These are phyloP conservation scores for Merodon equestris DNA, from an alignment of 2,888 invertebrate genomes.

Conservation along the genomic window DNA sequence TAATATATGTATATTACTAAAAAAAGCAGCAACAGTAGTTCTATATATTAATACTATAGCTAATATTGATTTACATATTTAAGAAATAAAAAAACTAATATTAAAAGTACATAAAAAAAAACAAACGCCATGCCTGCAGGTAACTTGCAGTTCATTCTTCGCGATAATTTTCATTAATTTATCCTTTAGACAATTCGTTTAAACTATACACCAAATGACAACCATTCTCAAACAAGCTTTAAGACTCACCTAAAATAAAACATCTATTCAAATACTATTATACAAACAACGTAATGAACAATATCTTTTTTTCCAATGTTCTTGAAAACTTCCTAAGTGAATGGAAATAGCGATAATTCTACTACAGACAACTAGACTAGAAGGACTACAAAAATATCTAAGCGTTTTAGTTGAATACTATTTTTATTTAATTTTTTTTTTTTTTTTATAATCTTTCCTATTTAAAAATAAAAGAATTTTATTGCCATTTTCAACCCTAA, in stretches of 20 bases:
- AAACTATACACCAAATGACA: conserved; percentile 10
- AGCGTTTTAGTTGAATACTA: background rate
- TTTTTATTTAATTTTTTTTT: background rate
- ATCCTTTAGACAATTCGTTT: conserved; percentile 44
- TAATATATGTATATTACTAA: conserved; percentile 51
- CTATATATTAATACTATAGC: conserved; percentile 66
- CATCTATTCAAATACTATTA: no score
- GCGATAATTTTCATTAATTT: conserved; percentile 39
- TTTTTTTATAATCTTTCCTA: conserved; percentile 10
- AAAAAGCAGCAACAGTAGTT: conserved; percentile 61
- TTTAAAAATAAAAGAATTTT: conserved; percentile 18
- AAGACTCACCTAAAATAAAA: conserved; percentile 36
- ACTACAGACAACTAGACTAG: conserved; percentile 10
- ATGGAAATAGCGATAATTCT: no score
- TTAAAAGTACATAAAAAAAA: conserved; percentile 24
- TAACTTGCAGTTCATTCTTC: conserved; percentile 46
- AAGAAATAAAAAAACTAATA: conserved; percentile 31
- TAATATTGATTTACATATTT: conserved; percentile 65
- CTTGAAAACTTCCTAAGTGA: no score
- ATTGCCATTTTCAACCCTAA: conserved; percentile 28
- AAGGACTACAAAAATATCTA: conserved; percentile 7
- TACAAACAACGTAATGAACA: no score
- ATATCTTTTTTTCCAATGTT: no score
- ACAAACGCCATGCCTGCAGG: conserved; percentile 49
- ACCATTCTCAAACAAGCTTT: conserved; percentile 51